Conservation (phyloP, 2,888 invertebrate genomes). For the Drosophila recens region DNA sequence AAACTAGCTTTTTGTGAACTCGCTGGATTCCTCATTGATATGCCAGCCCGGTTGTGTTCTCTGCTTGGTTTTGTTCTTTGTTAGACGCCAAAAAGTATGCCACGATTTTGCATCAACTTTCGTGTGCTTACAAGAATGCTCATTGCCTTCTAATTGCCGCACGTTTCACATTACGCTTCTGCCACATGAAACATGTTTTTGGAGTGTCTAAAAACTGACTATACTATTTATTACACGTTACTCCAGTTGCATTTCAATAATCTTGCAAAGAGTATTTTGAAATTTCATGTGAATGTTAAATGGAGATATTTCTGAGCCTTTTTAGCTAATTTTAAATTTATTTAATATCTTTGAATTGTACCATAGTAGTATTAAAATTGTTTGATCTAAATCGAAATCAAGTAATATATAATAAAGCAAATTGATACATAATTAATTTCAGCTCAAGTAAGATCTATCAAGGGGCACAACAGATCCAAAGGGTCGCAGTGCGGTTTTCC, state of each 20-base stretch:
- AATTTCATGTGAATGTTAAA: not conserved
- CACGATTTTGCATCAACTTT: conserved; percentile 21
- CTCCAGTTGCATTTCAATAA: not conserved
- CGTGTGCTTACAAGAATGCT: conserved; percentile 40
- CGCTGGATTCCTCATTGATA: conserved; percentile 48
- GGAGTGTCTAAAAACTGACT: conserved; percentile 5
- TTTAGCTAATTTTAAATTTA: not conserved
- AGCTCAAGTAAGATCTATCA: not conserved
- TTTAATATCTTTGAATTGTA: not conserved
- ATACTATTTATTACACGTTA: not conserved
- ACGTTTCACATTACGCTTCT: conserved; percentile 51
- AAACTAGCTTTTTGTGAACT: conserved; percentile 21
- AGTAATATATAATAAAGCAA: no score
- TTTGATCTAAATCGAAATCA: not conserved
- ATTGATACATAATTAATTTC: not conserved
- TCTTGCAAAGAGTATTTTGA: not conserved
- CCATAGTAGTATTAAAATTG: not conserved
- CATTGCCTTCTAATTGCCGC: conserved; percentile 55
- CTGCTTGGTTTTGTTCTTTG: conserved; percentile 2
- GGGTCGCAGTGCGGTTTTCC: no score
- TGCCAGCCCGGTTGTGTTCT: conserved; percentile 32
- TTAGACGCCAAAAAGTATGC: conserved; percentile 32
- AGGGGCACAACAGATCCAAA: no score
- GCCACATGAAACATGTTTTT: conserved; percentile 38
- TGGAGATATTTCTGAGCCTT: not conserved